Percentiles rank a stretch among this genome's conserved stretches.
Evolutionary conservation across 2,113 vertebrate genomes (phyloP).

Genomic region (Naja naja): DNA sequence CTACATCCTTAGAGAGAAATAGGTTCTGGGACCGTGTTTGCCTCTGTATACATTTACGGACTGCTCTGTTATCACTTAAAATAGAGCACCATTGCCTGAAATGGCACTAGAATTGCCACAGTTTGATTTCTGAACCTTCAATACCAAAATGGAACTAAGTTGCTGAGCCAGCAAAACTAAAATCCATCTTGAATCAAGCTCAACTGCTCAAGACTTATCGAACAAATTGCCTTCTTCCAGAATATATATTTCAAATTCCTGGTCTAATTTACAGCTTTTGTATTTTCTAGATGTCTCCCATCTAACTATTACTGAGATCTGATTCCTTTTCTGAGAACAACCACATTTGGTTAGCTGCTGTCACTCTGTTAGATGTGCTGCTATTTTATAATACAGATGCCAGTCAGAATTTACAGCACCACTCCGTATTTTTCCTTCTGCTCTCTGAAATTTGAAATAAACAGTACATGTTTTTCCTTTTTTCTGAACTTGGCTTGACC

Average conservation of each 20-base stretch:
- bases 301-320: not conserved
- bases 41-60: rapidly evolving
- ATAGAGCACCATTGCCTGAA: not conserved
- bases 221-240: not conserved
- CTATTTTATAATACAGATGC: not conserved
- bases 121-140: not conserved
- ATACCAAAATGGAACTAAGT: not conserved
- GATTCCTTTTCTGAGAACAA: not conserved
- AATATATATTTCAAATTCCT: not conserved
- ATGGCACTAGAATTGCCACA: not conserved
- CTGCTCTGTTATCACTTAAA: not conserved
- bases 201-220: not conserved
- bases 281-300: not conserved
- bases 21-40: not conserved
- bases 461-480: not conserved
- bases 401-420: rapidly evolving
- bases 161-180: not conserved
- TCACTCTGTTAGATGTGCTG: not conserved
- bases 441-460: not conserved
- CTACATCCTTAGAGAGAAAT: not conserved
- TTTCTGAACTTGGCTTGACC: not conserved
- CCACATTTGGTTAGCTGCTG: not conserved
- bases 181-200: not conserved
- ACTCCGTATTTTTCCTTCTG: not conserved
- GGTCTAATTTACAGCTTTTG: not conserved